Evolutionary conservation across 37 sponge, comb jelly and placozoan genomes (phyloP), one percentile per base, ranked within the genome.

Genomic region (Aplysina aerophoba): DNA sequence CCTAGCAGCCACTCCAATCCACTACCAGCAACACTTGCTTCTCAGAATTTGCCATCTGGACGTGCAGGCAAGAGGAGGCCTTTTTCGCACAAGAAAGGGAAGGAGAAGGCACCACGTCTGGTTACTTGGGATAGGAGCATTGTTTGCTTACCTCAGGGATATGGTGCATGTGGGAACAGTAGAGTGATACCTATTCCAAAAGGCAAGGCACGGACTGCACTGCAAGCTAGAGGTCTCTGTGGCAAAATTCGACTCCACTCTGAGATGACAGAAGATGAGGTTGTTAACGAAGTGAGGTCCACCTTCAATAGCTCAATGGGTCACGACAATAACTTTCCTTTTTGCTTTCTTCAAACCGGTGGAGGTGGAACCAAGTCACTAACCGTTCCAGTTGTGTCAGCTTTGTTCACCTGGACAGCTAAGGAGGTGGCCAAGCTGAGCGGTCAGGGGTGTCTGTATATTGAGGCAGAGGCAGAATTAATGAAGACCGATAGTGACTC

Each of bases 271-370:
- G 59, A 57, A 57, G 17, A 57, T 57, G 59, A 57, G 59, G 59
- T 57, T 57, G 15, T 57, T 15, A 17, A 57, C 17, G 59, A 57
- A 57, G 59, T 57, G 59, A 57, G 59, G 59, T 57, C 59, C 59
- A 57, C 59, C 59, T 57, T 57, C 59, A 15, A 57, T 57, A 17
- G 17, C 17, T 15, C 59, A 57, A 57, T 57, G 59, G 59, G 59
- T 17, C 59, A 57, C 17, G 59, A 57, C 59, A 57, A 17, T 17
- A 57, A 57, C 59, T 57, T 57, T 57, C 59, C 59, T n/a, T n/a
- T 85, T 89, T 19, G 15, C 4, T 89, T 73, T 35, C 81, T 85
- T 15, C 90, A 85, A 73, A 21, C 90, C 20, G 64, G 71, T 14
- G 89, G 89, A 27, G 62, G 71, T 41, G 89, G 89, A 0, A 35